These are phyloP conservation scores for Brenthis hecate DNA, from an alignment of 2,888 invertebrate genomes.

Conservation along the genomic window DNA sequence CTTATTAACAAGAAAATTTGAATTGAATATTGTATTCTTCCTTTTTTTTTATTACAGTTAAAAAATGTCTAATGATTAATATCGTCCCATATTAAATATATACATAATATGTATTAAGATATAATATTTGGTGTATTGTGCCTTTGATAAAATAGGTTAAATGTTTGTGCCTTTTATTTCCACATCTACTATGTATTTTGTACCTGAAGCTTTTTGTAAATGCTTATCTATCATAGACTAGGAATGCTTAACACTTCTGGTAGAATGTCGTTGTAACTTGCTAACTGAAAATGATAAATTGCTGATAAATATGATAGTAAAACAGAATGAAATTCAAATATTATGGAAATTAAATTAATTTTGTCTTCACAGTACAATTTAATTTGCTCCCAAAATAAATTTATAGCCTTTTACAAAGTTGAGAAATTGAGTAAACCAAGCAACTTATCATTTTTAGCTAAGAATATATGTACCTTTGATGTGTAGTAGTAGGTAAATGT, in stretches of 20 bases:
- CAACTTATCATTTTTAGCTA: conserved; percentile 9
- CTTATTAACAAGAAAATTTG: too few relatives aligned
- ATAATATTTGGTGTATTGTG: conserved; percentile 71
- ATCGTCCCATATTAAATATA: conserved; percentile 9
- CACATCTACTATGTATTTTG: conserved; percentile 62
- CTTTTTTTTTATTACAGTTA: not conserved
- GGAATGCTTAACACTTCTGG: conserved; percentile 21
- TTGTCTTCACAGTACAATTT: not conserved
- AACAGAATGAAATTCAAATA: not conserved
- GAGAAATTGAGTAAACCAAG: not conserved
- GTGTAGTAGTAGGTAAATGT: conserved; percentile 9
- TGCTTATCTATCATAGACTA: conserved; percentile 30
- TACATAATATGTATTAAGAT: conserved; percentile 36
- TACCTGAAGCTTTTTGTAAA: conserved; percentile 63
- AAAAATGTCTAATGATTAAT: not conserved
- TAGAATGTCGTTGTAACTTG: not conserved
- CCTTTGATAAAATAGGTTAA: conserved; percentile 73
- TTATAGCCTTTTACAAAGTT: not conserved
- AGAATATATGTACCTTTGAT: conserved; percentile 8
- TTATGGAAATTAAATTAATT: too few relatives aligned
- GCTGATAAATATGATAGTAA: not conserved
- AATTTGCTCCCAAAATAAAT: not conserved
- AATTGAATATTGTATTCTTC: too few relatives aligned
- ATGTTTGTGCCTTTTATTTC: conserved; percentile 78
- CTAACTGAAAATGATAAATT: conserved; percentile 3